Evolutionary conservation across 1,140 invertebrate species (phyloP).

Genomic region (Temnothorax longispinosus): DNA sequence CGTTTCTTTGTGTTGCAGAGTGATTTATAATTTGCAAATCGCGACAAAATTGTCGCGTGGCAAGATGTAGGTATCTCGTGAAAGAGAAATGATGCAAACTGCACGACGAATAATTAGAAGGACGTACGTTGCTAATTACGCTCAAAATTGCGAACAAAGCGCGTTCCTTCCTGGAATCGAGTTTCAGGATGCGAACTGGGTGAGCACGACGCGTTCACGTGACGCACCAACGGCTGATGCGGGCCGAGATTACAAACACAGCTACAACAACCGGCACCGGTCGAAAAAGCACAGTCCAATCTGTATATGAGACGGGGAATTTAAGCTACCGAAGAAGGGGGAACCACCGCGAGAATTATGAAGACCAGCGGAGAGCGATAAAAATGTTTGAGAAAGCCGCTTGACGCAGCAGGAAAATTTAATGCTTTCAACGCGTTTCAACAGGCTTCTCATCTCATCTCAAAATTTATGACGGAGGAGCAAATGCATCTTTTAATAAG

Average conservation of each 20-base stretch:
- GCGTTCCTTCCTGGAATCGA: slow-evolving; percentile 71
- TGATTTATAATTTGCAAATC: slow-evolving; percentile 1
- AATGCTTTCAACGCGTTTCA: slow-evolving; percentile 20
- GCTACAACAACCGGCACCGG: background rate
- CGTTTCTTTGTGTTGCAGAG: background rate
- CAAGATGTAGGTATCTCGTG: background rate
- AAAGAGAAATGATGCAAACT: slow-evolving; percentile 12
- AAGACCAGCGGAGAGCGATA: slow-evolving; percentile 13
- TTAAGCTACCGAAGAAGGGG: background rate
- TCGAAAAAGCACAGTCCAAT: background rate
- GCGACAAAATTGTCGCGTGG: background rate
- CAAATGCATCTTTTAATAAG: background rate
- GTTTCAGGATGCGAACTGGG: slow-evolving; percentile 69
- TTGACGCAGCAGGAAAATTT: slow-evolving; percentile 36
- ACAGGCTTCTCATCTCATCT: background rate
- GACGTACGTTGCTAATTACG: slow-evolving; percentile 59
- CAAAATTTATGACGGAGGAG: background rate
- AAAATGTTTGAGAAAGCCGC: slow-evolving; percentile 37
- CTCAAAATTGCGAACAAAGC: slow-evolving; percentile 65
- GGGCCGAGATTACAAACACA: background rate
- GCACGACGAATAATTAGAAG: slow-evolving; percentile 28
- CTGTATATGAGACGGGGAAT: background rate
- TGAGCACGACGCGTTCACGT: slow-evolving; percentile 4
- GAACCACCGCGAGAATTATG: slow-evolving; percentile 27
- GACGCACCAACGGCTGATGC: background rate